Conservation (phyloP, 2,113 vertebrate genomes). For the Sinocyclocheilus anophthalmus region DNA sequence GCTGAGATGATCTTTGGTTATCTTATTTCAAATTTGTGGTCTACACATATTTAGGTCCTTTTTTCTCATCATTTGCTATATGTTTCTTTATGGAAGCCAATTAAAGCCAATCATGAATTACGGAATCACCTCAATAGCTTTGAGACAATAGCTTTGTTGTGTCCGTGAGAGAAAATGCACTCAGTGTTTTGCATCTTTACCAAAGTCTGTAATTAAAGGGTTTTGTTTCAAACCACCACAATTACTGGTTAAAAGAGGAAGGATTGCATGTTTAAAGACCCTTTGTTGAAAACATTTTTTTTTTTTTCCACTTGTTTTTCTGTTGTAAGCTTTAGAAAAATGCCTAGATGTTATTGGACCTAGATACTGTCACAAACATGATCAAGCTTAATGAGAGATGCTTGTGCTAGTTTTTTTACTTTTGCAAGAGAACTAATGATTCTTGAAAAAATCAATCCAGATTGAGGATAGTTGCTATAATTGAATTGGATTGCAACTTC, state of each 20-base stretch:
- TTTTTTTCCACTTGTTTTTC: neutral
- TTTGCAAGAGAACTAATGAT: constrained; percentile 51
- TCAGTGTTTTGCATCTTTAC: constrained; percentile 11
- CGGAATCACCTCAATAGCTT: neutral
- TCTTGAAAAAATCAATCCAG: neutral
- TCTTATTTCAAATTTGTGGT: constrained; percentile 18
- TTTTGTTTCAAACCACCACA: constrained; percentile 61
- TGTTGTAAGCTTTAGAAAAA: constrained; percentile 44
- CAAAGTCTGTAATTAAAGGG: constrained; percentile 59
- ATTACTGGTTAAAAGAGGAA: constrained; percentile 47
- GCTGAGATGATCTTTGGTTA: neutral
- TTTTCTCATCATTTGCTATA: neutral
- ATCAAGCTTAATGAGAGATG: neutral
- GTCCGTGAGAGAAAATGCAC: neutral
- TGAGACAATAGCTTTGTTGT: constrained; percentile 42
- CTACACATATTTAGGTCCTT: neutral
- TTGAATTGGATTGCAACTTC: constrained; percentile 80
- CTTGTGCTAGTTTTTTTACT: neutral
- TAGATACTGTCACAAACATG: neutral
- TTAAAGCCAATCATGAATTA: constrained; percentile 9
- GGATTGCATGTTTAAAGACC: constrained; percentile 34
- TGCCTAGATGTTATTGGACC: neutral
- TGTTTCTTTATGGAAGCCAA: neutral
- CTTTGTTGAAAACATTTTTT: constrained; percentile 18
- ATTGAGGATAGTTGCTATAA: constrained; percentile 69